Evolutionary conservation across 2,797 vertebrate genomes (phyloP).

Genomic region (Enteromius anoplus): DNA sequence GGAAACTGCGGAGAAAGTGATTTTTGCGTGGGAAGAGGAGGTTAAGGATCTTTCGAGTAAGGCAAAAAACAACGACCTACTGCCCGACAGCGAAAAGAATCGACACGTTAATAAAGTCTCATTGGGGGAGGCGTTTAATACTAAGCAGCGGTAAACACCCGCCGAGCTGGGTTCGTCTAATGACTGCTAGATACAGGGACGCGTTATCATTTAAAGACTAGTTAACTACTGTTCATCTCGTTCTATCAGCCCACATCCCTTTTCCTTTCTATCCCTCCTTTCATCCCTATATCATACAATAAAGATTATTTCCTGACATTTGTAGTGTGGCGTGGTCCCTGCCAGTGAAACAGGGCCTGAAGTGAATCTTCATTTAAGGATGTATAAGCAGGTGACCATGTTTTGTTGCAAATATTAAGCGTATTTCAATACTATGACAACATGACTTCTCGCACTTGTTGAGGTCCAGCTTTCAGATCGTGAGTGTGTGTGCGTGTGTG

Average conservation of each 20-base stretch:
- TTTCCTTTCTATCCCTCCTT: no score
- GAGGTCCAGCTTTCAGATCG: conserved; percentile 37
- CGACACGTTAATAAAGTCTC: conserved; percentile 40
- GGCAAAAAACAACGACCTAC: conserved; percentile 39
- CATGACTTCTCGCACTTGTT: conserved; percentile 58
- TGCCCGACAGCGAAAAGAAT: conserved; percentile 36
- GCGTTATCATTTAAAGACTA: background rate
- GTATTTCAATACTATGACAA: conserved; percentile 70
- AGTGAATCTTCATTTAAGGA: background rate
- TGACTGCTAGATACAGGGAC: background rate
- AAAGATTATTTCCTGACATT: no score
- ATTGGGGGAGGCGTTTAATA: conserved; percentile 28
- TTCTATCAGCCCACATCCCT: no score
- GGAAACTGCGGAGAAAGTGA: conserved; percentile 29
- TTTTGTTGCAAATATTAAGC: conserved; percentile 23
- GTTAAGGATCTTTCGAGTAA: conserved; percentile 44
- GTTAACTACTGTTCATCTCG: no score
- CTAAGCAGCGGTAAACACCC: conserved; percentile 1
- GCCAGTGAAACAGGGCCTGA: background rate
- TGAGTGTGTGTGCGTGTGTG: conserved; percentile 12
- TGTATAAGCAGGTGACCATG: background rate
- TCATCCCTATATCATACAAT: no score
- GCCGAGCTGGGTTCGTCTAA: background rate
- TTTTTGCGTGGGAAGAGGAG: conserved; percentile 67
- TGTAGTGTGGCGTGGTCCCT: no score